Percentiles rank a stretch among this genome's conserved stretches.
Evolutionary conservation across 1,140 invertebrate species (phyloP).

Genomic region (Pogonognathellus flavescens): DNA sequence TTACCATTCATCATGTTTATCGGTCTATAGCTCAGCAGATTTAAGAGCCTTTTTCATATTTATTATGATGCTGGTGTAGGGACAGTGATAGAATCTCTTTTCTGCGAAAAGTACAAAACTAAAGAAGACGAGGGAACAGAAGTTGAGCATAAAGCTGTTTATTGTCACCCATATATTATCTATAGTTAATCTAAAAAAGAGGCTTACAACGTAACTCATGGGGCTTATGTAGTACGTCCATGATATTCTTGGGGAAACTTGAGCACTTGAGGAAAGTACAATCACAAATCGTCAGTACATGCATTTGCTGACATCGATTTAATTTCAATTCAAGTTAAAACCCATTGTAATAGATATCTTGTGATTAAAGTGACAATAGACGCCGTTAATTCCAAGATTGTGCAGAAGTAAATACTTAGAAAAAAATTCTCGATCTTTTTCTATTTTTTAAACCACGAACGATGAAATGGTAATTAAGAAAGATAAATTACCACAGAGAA

Average conservation of each 20-base stretch:
- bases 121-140: neutral
- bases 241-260: too few species aligned
- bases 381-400: too few species aligned
- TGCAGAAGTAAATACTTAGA: too few species aligned
- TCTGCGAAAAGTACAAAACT: neutral
- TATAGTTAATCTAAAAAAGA: conserved; percentile 34
- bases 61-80: too few species aligned
- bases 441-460: neutral
- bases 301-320: too few species aligned
- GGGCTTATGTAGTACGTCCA: too few species aligned
- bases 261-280: too few species aligned
- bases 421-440: neutral
- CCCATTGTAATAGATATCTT: too few species aligned
- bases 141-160: neutral
- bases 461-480: conserved; percentile 38
- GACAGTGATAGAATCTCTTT: neutral
- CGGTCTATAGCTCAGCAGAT: neutral
- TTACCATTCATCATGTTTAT: neutral
- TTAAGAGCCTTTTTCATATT: neutral
- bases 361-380: too few species aligned
- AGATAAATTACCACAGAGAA: conserved; percentile 5
- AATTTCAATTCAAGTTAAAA: too few species aligned
- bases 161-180: neutral
- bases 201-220: neutral
- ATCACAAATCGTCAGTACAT: too few species aligned